Percentiles rank a stretch among this genome's conserved stretches.
Conservation (phyloP, 64 coral and sea anemone genomes). For the Anthopleura sola region DNA sequence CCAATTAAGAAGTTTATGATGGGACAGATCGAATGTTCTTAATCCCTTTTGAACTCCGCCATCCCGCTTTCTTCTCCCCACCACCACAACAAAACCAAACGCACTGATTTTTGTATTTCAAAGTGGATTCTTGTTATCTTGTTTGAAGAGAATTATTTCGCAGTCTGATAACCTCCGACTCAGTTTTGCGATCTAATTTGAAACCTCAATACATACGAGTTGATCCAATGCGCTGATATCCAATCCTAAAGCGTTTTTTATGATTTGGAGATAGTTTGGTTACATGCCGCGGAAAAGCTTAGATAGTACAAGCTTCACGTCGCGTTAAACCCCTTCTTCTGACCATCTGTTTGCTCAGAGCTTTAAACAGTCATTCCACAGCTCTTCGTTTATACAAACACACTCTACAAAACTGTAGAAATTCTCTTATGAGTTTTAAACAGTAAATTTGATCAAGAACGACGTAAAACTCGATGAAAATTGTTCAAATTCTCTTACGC, state of each 20-base stretch:
- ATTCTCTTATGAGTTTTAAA: not conserved
- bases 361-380: conserved; percentile 12
- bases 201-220: not conserved
- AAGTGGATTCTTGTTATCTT: conserved; percentile 51
- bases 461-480: not conserved
- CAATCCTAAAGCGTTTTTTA: not conserved
- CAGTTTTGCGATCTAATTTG: conserved; percentile 18
- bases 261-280: conserved; percentile 20
- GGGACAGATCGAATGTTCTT: conserved; percentile 39
- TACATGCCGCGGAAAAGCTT: conserved; percentile 36
- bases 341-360: conserved; percentile 31
- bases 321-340: conserved; percentile 3
- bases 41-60: conserved; percentile 66
- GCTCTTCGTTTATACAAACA: not conserved
- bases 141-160: conserved; percentile 27
- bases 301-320: conserved; percentile 2
- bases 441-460: not conserved
- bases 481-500: not conserved
- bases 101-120: not conserved
- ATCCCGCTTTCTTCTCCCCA: not conserved
- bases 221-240: not conserved
- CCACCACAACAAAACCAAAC: conserved; percentile 16
- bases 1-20: conserved; percentile 85
- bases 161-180: not conserved
- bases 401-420: not conserved